phyloP scores from a whole-genome alignment of 2,797 vertebrate species.

The Darevskia mixta region DNA sequence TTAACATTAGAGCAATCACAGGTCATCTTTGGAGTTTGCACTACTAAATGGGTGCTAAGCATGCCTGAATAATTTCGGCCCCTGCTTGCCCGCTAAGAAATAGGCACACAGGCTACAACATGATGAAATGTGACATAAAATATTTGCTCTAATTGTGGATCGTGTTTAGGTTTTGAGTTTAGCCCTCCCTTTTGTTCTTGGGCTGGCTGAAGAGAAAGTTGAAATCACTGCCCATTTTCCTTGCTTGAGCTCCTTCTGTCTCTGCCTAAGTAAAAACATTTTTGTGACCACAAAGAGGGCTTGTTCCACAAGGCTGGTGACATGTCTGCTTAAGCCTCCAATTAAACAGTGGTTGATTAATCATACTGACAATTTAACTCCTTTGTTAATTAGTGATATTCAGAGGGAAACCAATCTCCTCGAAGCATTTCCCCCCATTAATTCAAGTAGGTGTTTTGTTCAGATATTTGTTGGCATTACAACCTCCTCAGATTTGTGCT shows the following conservation, averaged over 20 bases:
- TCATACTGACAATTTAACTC: constrained; percentile 34
- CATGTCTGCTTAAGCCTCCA: constrained; percentile 17
- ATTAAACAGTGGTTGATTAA: constrained; percentile 20
- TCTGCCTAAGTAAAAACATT: not conserved
- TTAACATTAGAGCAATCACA: no score
- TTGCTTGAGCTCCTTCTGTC: not conserved
- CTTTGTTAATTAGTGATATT: constrained; percentile 23
- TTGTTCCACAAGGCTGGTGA: constrained; percentile 14
- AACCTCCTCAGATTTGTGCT: not conserved
- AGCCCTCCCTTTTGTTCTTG: no score
- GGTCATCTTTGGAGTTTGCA: no score
- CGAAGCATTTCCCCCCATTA: not conserved
- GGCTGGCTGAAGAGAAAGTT: no score
- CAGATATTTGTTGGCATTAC: not conserved
- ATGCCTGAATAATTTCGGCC: no score
- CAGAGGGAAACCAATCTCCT: not conserved
- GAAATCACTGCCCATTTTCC: no score
- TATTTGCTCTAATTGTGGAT: no score
- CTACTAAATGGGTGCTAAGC: no score
- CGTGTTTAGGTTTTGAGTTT: no score
- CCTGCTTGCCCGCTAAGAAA: no score
- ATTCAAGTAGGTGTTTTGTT: not conserved
- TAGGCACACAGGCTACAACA: no score
- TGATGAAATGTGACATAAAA: no score
- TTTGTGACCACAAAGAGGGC: not conserved